Base-by-base conservation (phyloP, 2,888 invertebrate species). In the Agrotis puta region DNA sequence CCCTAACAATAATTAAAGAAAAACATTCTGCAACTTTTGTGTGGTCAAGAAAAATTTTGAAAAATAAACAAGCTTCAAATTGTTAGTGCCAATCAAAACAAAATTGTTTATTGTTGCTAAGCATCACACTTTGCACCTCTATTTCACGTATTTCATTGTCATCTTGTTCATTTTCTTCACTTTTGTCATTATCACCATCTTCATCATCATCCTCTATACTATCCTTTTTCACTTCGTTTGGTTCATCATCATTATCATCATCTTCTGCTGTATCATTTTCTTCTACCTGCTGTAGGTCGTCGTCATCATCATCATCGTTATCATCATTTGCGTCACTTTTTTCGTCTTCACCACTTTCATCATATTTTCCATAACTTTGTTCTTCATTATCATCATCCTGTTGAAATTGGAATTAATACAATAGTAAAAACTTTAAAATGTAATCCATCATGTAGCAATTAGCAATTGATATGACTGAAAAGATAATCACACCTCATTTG, bases 31-130 rank as follows among this genome's bases (percentile, higher is more conserved):
- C 18, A 74, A 65, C 45, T 75, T 62, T 53, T 22, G 58, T 74
- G 56, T 33, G 11, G 33, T 3, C 14, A 51, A 39, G 56, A 24
- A 66, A 43, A 77, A 86, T 86, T 85, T 73, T 70, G 85, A 87
- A 75, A 82, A 73, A 57, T 48, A 73, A 91, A 63, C 39, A 77
- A 91, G 90, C 90, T 82, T 85, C 80, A 70, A 63, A 82, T 77
- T 87, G 90, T 94, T 93, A 93, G 93, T 92, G 93, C 92, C 93
- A 92, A 93, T 93, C 86, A 86, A 77, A 70, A 71, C 73, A 79
- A 74, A 82, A 74, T 69, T 64, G 64, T 77, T 75, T 77, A 79
- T 81, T 82, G 78, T 72, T 81, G 69, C 83, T 79, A 87, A 85
- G 83, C 88, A 74, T 85, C 86, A 87, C 88, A 90, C 89, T 88